phyloP scores from a whole-genome alignment of 2,113 vertebrate species.

The Atrichornis clamosus region DNA sequence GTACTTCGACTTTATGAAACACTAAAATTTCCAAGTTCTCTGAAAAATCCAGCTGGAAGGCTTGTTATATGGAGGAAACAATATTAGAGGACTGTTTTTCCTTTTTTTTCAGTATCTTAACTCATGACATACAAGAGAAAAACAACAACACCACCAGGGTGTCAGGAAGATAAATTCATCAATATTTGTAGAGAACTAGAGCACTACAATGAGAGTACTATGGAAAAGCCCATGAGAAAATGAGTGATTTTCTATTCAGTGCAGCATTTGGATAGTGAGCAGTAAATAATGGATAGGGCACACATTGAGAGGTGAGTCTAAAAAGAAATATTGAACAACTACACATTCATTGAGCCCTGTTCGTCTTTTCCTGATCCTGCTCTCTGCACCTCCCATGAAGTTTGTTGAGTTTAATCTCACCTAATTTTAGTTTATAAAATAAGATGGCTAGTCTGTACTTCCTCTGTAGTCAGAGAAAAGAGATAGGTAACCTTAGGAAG shows the following conservation, averaged over 20 bases:
- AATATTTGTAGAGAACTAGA: background rate
- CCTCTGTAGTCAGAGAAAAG: background rate
- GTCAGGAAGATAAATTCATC: background rate
- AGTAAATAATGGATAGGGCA: conserved; percentile 36
- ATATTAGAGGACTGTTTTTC: background rate
- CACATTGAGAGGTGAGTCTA: background rate
- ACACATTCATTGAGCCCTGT: background rate
- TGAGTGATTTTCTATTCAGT: background rate
- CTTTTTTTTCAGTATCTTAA: background rate
- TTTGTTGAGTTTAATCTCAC: background rate
- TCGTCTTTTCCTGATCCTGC: background rate
- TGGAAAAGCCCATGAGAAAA: conserved; percentile 25
- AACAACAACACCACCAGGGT: background rate
- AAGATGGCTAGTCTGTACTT: background rate
- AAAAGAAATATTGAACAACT: background rate
- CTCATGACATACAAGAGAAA: background rate
- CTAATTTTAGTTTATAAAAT: conserved; percentile 9
- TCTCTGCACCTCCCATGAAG: background rate
- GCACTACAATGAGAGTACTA: background rate
- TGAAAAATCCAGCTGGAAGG: background rate
- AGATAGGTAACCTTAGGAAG: background rate
- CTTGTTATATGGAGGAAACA: background rate
- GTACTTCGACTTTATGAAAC: background rate
- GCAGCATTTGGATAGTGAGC: background rate
- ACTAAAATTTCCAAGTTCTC: background rate